Evolutionary conservation across 2,888 invertebrate genomes (phyloP), one percentile per base, ranked within the genome.

Genomic region (Brachypalpus laphriformis): DNA sequence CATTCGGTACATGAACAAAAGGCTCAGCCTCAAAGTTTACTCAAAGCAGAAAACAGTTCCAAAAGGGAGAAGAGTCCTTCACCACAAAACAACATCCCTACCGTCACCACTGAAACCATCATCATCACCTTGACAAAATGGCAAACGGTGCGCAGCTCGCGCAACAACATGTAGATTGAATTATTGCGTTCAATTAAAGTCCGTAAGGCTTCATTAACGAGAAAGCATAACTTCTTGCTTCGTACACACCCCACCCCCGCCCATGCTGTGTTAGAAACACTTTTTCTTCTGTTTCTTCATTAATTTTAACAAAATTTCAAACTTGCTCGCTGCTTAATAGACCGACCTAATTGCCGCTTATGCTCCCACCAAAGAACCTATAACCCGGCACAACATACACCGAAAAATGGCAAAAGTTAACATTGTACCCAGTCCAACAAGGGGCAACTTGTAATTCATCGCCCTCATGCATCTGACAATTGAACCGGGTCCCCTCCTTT

Each of bases 391-490:
- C n/a, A n/a, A 25, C 45, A 31, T n/a, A 34, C 28, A 11, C 40
- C 28, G 18, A 54, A 51, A 76, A 49, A 66, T 25, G 54, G 54
- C 56, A 82, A 63, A 77, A 61, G 66, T 77, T 68, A 77, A 77
- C 70, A 75, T 57, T 82, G 40, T 70, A 65, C 31, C 34, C 57
- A 56, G 18, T 6, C 31, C 31, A 18, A 49, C n/a, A 18, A n/a
- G 61, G 18, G 34, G 31, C 75, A 68, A 45, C 56, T 45, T 57
- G 72, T 74, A 83, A 68, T 83, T 70, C 83, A 83, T 68, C 63
- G 74, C 74, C 68, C 78, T 74, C 37, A 54, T 83, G 83, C 83
- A 83, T 70, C 83, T 83, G 78, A 83, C 83, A 83, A 83, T 78
- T 83, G 83, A 78, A 68, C 78, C 74, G 45, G 22, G 3, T 4